Evolutionary conservation across 2,797 vertebrate species (phyloP), one percentile per base, ranked within the genome.

Genomic region (Etheostoma nigrum): DNA sequence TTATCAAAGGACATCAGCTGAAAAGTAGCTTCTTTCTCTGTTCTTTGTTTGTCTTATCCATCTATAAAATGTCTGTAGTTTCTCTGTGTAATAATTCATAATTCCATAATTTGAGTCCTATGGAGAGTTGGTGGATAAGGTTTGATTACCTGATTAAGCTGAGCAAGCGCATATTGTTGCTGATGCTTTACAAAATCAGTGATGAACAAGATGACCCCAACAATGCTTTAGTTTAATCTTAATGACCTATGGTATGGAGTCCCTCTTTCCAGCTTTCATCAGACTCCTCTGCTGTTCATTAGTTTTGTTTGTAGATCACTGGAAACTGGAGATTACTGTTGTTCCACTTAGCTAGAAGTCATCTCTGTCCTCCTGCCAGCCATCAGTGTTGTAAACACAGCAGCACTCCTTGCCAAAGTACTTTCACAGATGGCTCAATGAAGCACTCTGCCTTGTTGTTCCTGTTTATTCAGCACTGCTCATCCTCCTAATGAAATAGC

Each of bases 391-490:
- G 91, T 93, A 92, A 94, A 94, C 93, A 92, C 85, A 83, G 79
- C 81, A 64, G 72, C 72, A 47, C 78, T 87, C 72, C 79, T 85
- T 85, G 88, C 92, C 88, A 90, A 89, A 93, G 83, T 75, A 79
- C 88, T 86, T 90, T 81, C 88, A 90, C 94, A 94, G 92, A 95
- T 95, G 94, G 93, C 90, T 90, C 88, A 83, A 89, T 86, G 91
- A 93, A 89, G 88, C 88, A 86, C 88, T 88, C 81, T 83, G 87
- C 86, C 88, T 88, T 88, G 88, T 91, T 91, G 88, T 93, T 95
- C 89, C 80, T 93, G 93, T 95, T 95, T 95, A 90, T 93, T 95
- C 94, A 94, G 94, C 93, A 92, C 79, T 86, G 91, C 88, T 94
- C 92, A 90, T 92, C 89, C 91, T 85, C 80, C 72, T 92, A 94